Evolutionary conservation across 1,140 invertebrate species (phyloP).

Genomic region (Goniozus legneri): DNA sequence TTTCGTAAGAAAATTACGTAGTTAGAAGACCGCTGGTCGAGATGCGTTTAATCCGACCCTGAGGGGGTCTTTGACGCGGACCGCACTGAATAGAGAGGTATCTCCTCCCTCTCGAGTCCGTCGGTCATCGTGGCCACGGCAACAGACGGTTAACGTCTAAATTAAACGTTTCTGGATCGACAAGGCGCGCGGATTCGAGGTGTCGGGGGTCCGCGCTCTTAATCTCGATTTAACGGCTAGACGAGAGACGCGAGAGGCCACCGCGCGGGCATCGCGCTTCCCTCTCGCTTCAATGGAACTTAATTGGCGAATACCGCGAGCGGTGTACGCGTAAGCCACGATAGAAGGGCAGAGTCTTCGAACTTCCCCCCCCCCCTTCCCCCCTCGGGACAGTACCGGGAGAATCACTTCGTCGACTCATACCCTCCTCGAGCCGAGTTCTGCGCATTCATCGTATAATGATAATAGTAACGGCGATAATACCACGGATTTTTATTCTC

Average conservation of each 20-base stretch:
- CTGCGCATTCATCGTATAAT: constrained; percentile 32
- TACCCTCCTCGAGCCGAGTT: constrained; percentile 23
- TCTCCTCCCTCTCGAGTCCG: too few species aligned
- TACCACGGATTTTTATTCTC: not conserved
- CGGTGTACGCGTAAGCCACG: constrained; percentile 7
- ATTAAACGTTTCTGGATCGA: constrained; percentile 44
- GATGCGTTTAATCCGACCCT: constrained; percentile 19
- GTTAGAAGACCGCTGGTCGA: not conserved
- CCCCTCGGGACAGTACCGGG: constrained; percentile 4
- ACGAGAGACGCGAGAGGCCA: constrained; percentile 24
- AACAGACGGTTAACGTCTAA: constrained; percentile 38
- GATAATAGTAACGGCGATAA: constrained; percentile 33
- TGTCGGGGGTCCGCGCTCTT: constrained; percentile 39
- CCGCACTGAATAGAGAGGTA: constrained; percentile 29
- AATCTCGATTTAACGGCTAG: constrained; percentile 40
- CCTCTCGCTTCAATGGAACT: constrained; percentile 34
- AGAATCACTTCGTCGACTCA: constrained; percentile 29
- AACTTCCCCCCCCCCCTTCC: not conserved
- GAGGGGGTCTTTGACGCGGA: constrained; percentile 1
- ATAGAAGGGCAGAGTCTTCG: too few species aligned
- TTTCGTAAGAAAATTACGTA: not conserved
- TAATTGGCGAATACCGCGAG: constrained; percentile 37
- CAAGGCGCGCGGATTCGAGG: constrained; percentile 32
- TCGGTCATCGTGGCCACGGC: too few species aligned
- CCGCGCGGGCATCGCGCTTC: constrained; percentile 29